Base-by-base conservation (phyloP, 2,888 invertebrate genomes). In the Diarsia rubi region DNA sequence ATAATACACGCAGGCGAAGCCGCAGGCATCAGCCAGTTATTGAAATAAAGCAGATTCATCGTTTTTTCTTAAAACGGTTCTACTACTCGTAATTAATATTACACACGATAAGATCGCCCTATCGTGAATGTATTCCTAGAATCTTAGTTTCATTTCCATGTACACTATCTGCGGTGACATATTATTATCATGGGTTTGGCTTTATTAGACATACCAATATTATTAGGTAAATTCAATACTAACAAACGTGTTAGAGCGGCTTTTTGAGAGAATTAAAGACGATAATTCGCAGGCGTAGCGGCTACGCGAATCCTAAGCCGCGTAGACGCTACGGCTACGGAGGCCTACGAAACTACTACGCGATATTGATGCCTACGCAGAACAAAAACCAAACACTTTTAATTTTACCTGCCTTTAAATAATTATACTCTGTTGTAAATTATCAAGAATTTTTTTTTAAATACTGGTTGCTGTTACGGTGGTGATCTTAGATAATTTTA, bases 281-380 rank as follows among this genome's bases (percentile, higher is more conserved):
- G 31, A n/a, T 37, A 37, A 14, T 42, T n/a, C 47, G 31, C 42
- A 27, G 11, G 16, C 27, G 77, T 45, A 73, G 54, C 31, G 49
- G 16, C 78, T 78, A 75, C 73, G 44, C 57, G 24, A 45, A 42
- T 72, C 16, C 31, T 52, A 75, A 49, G 59, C 21, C 49, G 60
- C 75, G 79, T 60, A 52, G 79, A 45, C 24, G 47, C 47, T 57
- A n/a, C 80, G 19, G 27, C 76, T 77, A 57, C 73, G 31, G 19
- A 45, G 16, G 19, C 24, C 74, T 74, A 49, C 47, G 42, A 72
- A 42, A 37, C 37, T 37, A 37, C 37, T 37, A 37, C 37, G 37
- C 37, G 37, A 37, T 11, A 4, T 42, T 16, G 12, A 44, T 14
- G 27, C 47, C 42, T 49, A 69, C 69, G 69, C 37, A 63, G 37